A percentile compares a stretch with the other conserved stretches of the same genome.
Evolutionary conservation across 2,113 vertebrate species (phyloP).

Genomic region (Chaenocephalus aceratus): DNA sequence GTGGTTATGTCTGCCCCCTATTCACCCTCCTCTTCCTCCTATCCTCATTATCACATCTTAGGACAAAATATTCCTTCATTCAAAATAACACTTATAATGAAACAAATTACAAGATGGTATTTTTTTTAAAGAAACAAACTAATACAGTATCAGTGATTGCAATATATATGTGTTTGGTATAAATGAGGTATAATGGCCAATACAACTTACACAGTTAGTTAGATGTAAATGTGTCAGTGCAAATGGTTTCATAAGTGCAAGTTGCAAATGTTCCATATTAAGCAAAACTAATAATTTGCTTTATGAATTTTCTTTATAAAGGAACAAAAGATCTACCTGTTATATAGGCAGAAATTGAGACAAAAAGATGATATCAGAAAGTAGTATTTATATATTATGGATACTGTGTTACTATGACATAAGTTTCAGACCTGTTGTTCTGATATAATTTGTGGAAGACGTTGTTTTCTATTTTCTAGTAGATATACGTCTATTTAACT

Average conservation of each 20-base stretch:
- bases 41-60: not conserved
- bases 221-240: not conserved
- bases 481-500: not conserved
- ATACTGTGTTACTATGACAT: not conserved
- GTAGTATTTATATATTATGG: no score
- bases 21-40: not conserved
- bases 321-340: no score
- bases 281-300: no score
- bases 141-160: no score
- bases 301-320: no score
- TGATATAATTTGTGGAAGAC: not conserved
- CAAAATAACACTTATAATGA: not conserved
- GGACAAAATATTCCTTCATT: not conserved
- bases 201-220: not conserved
- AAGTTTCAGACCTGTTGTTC: not conserved
- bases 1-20: slow-evolving; percentile 1
- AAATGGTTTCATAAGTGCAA: no score
- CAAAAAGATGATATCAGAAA: not conserved
- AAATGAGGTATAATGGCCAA: no score
- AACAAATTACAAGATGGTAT: not conserved
- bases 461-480: not conserved
- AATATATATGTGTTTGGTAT: no score
- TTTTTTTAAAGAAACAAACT: not conserved
- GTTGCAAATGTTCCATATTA: no score
- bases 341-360: no score